A percentile compares a stretch with the other conserved stretches of the same genome.
phyloP scores from a whole-genome alignment of 2,797 vertebrate species.

The Atherinosoma microstoma region DNA sequence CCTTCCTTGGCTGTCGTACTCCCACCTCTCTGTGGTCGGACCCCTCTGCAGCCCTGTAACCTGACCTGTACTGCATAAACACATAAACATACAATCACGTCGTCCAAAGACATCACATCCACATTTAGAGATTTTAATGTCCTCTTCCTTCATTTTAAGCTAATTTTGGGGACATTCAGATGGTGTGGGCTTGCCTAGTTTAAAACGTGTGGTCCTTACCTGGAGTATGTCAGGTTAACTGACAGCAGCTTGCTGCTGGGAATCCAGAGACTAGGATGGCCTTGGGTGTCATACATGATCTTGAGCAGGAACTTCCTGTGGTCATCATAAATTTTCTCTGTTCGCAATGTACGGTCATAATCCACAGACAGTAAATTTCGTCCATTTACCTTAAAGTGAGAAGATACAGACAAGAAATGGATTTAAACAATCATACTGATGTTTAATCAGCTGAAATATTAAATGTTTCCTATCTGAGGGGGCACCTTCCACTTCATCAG shows the following conservation, averaged over 20 bases:
- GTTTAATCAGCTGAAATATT: background rate
- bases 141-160: no score
- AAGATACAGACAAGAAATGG: slow-evolving; percentile 1
- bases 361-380: slow-evolving; percentile 97
- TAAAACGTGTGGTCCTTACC: slow-evolving; percentile 43
- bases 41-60: slow-evolving; percentile 95
- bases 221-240: slow-evolving; percentile 96
- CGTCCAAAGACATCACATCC: background rate
- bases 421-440: background rate
- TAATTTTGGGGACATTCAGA: no score
- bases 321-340: slow-evolving; percentile 98
- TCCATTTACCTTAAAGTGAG: slow-evolving; percentile 90
- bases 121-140: background rate
- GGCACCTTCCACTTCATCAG: no score
- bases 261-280: slow-evolving; percentile 95
- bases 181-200: no score
- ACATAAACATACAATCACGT: slow-evolving; percentile 9
- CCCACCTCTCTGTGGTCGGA: slow-evolving; percentile 91
- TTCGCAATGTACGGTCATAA: slow-evolving; percentile 92
- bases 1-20: slow-evolving; percentile 94
- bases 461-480: background rate
- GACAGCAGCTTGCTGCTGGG: slow-evolving; percentile 97
- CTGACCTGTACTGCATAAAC: slow-evolving; percentile 85
- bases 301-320: slow-evolving; percentile 97
- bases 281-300: slow-evolving; percentile 93